These are phyloP conservation scores for Oeneis ivallda DNA, from an alignment of 2,888 invertebrate species.

Conservation along the genomic window DNA sequence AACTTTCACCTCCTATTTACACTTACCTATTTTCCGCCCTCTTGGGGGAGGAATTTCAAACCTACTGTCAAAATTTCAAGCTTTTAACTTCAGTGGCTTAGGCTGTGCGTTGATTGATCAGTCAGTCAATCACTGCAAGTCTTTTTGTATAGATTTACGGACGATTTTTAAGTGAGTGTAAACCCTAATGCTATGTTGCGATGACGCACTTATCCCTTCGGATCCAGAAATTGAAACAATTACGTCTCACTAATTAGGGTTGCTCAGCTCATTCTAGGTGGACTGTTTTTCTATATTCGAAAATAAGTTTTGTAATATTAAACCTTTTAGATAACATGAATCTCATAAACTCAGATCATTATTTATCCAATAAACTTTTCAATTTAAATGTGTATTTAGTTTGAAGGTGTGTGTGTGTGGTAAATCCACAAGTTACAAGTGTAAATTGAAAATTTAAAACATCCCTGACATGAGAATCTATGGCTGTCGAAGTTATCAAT, in stretches of 20 bases:
- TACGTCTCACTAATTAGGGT: conserved; percentile 42
- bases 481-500: too few species aligned
- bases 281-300: conserved; percentile 3
- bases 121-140: too few species aligned
- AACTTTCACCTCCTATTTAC: too few species aligned
- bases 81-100: too few species aligned
- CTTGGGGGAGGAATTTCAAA: too few species aligned
- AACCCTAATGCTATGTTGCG: conserved; percentile 19
- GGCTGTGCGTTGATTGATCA: too few species aligned
- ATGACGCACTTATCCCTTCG: conserved; percentile 38
- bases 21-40: too few species aligned
- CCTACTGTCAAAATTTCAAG: too few species aligned
- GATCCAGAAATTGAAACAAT: conserved; percentile 47
- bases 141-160: too few species aligned
- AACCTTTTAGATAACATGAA: neutral
- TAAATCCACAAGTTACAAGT: too few species aligned
- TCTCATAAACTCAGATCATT: neutral
- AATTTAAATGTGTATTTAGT: neutral
- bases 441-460: too few species aligned
- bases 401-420: neutral
- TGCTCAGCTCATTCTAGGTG: conserved; percentile 19
- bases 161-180: neutral
- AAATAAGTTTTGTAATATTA: neutral
- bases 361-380: neutral
- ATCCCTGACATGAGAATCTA: too few species aligned